Conservation (phyloP, 2,113 vertebrate species). For the Phylloscopus trochilus region DNA sequence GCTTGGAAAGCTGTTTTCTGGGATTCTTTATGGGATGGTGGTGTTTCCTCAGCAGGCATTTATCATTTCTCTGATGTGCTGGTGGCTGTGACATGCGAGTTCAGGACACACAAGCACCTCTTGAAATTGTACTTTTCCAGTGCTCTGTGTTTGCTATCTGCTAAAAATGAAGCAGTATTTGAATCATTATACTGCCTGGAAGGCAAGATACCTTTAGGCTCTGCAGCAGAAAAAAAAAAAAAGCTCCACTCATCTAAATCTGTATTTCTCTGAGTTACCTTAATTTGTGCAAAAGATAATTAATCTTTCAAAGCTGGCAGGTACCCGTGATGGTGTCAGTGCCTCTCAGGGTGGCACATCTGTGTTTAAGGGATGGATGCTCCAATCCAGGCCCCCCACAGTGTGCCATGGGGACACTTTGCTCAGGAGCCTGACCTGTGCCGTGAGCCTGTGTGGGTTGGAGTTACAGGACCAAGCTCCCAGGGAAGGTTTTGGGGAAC, state of each 20-base stretch:
- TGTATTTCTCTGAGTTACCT: neutral
- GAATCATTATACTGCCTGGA: neutral
- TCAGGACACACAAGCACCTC: neutral
- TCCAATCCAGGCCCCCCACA: neutral
- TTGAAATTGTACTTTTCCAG: neutral
- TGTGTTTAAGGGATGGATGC: neutral
- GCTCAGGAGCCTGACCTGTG: neutral
- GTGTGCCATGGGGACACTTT: neutral
- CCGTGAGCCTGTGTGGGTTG: fast-evolving
- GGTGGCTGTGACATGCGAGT: neutral
- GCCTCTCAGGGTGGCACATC: fast-evolving
- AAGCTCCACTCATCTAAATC: neutral
- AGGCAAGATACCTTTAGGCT: neutral
- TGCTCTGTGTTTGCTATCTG: neutral
- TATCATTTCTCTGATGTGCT: neutral
- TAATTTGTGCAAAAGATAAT: neutral
- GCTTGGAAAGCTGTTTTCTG: neutral
- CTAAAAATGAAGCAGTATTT: neutral
- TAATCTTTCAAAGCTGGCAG: neutral
- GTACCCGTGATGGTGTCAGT: neutral
- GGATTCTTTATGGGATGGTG: neutral
- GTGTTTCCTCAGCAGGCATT: neutral
- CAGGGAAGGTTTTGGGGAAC: neutral
- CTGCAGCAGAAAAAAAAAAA: neutral
- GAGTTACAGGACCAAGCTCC: neutral